These are phyloP conservation scores for Deladenus siricidicola DNA, from an alignment of 2,888 invertebrate genomes.

Conservation along the genomic window DNA sequence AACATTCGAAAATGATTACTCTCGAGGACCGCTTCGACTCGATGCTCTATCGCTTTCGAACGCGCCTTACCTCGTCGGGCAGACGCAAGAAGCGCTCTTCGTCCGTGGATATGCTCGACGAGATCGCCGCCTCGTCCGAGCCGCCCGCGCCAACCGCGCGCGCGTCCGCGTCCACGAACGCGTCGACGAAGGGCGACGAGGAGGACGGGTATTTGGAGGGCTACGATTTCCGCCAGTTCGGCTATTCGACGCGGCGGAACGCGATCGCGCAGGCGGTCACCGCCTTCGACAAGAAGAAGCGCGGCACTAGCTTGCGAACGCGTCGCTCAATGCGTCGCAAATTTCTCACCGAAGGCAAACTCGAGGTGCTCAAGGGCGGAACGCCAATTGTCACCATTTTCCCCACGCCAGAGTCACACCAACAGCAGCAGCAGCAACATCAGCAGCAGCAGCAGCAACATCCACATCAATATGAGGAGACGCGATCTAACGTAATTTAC, in stretches of 20 bases:
- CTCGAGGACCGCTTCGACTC: constrained; percentile 6
- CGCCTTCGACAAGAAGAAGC: constrained; percentile 1
- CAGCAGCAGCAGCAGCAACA: no score
- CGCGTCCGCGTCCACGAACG: background rate
- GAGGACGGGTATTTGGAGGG: background rate
- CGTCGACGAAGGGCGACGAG: background rate
- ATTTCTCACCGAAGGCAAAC: background rate
- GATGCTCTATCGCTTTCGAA: constrained; percentile 3
- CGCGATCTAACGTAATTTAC: no score
- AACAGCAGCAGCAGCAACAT: no score
- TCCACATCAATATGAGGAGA: background rate
- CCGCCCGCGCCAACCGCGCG: background rate
- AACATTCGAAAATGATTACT: background rate
- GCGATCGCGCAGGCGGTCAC: background rate
- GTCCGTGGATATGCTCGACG: constrained; percentile 1
- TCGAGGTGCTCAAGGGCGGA: background rate
- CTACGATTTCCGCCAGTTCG: background rate
- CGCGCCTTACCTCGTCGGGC: background rate
- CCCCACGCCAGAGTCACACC: background rate
- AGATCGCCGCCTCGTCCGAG: background rate
- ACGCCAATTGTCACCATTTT: background rate
- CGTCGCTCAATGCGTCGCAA: background rate
- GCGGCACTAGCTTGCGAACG: constrained; percentile 3
- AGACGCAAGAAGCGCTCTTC: constrained; percentile 1
- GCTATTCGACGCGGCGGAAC: background rate